Base-by-base conservation (phyloP, 1,140 invertebrate species). In the Pollicipes pollicipes region DNA sequence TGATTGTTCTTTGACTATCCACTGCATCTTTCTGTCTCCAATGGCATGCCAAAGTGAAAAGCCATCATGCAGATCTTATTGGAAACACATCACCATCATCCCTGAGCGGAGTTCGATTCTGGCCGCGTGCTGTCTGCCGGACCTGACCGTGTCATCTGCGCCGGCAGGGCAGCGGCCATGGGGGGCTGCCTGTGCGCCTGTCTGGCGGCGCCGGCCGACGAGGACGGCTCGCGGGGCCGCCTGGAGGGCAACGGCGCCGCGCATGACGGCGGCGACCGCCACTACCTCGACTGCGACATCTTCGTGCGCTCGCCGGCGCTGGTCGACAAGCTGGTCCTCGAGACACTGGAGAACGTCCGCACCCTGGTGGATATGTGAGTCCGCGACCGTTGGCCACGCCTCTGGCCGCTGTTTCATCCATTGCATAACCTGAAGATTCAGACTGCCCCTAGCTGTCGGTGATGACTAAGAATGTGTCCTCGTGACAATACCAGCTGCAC, bases 301-400 rank as follows among this genome's bases (percentile, higher is more conserved):
- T 30, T 69, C 30, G 37, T 68, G 3, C 21, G 63, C 30, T n/a
- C 72, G 58, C 69, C 72, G 24, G 30, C 68, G 21, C 35, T 37
- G 17, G 84, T 90, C 30, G 87, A 90, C 76, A 83, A 84, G 74
- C 81, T 93, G 66, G 88, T 95, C 27, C 80, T 90, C 27, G 88
- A 93, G 77, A 91, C 90, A 29, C 80, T 94, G 4, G 82, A 83
- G 70, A 83, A 92, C 27, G 90, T 93, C 73, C 84, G 89, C 72
- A 87, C 87, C 31, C 81, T 93, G 68, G 89, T 93, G 72, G 90
- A 93, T 79, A 91, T 90, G 89, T 90, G 84, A 81, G 84, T 32
- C n/a, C n/a, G 3, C n/a, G 3, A 8, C 30, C 13, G 16, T 27
- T 68, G 29, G 29, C 58, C n/a, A 69, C 17, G 6, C 13, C 17